Base-by-base conservation (phyloP, 2,113 vertebrate genomes). In the Lichenostomus cassidix region DNA sequence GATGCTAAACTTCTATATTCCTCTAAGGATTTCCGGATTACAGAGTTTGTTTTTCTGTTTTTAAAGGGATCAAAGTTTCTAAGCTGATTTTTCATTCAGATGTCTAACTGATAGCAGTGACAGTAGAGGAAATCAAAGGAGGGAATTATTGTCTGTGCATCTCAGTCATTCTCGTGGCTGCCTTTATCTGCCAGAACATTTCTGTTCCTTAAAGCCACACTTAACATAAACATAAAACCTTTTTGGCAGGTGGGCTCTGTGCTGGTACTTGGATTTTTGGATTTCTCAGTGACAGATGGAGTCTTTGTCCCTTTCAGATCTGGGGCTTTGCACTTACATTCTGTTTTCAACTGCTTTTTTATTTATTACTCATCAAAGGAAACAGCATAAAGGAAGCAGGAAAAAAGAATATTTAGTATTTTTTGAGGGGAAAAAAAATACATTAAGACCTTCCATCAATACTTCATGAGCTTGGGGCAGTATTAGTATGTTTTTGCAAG, bases 31-130 rank as follows among this genome's bases (percentile, higher is more conserved):
- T 93, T 93, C 60, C 0, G 3, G 93, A 96, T 97, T 92, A 87
- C 12, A 10, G 80, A 90, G 77, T 71, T 80, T 93, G 67, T 91
- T 95, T 92, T 92, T 63, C 88, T 94, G 87, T 82, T 95, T 95
- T 90, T 92, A 76, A 83, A 95, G 70, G 64, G 85, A 95, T 97
- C 91, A 93, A 94, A 89, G 90, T 94, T 97, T 69, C 90, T 96
- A 95, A 95, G 94, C 94, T 95, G 91, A 95, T 95, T 96, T 97
- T 96, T 92, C 79, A 89, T 96, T 96, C 86, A 75, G 92, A 95
- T 95, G 89, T 74, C 93, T 95, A 73, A 86, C 95, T 64, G 95
- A 95, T 94, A 94, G 93, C 64, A 47, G 87, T 94, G 94, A 94
- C 95, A 96, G 84, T 82, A 87, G 93, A 91, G 90, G 92, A 96